Conservation (phyloP, 37 sponge, comb jelly and placozoan genomes). For the Cliona cf. orientalis region DNA sequence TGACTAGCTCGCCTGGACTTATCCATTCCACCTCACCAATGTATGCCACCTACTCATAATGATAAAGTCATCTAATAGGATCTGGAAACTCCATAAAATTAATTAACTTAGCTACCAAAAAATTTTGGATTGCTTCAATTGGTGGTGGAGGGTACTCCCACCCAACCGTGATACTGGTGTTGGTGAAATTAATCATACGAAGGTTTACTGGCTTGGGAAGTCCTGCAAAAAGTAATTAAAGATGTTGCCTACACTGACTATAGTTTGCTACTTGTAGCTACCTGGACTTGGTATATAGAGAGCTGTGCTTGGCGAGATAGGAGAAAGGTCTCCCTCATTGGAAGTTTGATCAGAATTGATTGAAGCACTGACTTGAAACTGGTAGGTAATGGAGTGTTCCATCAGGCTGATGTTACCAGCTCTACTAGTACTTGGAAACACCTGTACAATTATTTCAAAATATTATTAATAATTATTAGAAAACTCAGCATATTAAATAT, state of each 20-base stretch:
- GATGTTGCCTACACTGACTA: no score
- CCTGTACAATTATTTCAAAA: no score
- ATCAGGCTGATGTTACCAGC: conserved; percentile 13
- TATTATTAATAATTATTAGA: no score
- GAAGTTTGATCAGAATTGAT: background rate
- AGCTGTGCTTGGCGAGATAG: background rate
- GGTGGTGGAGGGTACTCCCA: conserved; percentile 29
- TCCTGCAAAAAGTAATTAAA: background rate
- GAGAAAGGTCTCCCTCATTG: conserved; percentile 23
- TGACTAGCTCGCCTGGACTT: background rate
- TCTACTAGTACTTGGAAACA: background rate
- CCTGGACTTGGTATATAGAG: background rate
- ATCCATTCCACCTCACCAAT: background rate
- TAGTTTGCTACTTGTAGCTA: no score
- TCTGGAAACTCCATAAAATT: no score
- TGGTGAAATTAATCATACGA: background rate
- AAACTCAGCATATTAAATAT: no score
- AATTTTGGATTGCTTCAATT: background rate
- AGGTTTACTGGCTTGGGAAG: conserved; percentile 1
- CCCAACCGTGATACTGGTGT: background rate
- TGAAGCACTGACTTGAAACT: conserved; percentile 21
- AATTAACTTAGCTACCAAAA: no score
- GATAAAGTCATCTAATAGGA: no score
- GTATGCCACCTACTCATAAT: conserved; percentile 45
- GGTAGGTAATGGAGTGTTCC: background rate